These are phyloP conservation scores for Cephalopterus ornatus DNA, from an alignment of 2,113 vertebrate species.

Conservation along the genomic window DNA sequence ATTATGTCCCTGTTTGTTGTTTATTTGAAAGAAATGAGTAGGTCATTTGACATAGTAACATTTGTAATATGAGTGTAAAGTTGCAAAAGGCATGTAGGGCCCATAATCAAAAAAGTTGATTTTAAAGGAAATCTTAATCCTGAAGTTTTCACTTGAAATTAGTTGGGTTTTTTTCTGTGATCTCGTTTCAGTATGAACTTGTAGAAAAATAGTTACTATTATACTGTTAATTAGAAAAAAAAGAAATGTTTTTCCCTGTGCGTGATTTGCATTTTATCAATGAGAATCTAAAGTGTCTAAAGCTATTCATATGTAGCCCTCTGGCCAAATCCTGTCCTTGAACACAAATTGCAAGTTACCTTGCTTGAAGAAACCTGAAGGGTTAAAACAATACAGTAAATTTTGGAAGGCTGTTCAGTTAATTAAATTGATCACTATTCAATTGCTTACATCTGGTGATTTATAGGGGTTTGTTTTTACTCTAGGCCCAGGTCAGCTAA, in stretches of 20 bases:
- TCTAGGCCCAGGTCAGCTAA: constrained; percentile 84
- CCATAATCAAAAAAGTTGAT: not conserved
- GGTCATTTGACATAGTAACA: not conserved
- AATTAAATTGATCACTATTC: constrained; percentile 89
- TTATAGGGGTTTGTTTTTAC: constrained; percentile 89
- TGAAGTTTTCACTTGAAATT: not conserved
- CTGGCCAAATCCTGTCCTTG: not conserved
- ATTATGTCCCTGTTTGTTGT: not conserved
- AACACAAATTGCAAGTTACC: constrained; percentile 37
- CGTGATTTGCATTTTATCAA: not conserved
- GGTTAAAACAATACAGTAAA: constrained; percentile 78
- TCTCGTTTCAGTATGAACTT: not conserved
- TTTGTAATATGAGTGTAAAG: not conserved
- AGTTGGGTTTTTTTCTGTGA: not conserved
- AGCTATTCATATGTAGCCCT: not conserved
- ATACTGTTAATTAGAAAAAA: not conserved
- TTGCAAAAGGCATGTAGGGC: not conserved
- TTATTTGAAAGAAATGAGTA: not conserved
- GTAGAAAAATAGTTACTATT: not conserved
- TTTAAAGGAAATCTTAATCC: not conserved
- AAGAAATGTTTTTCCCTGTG: not conserved
- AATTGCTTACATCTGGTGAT: constrained; percentile 91
- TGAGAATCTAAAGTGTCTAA: not conserved
- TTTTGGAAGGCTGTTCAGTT: constrained; percentile 90
- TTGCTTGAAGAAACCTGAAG: constrained; percentile 43